Conservation (phyloP, 2,797 vertebrate genomes). For the Lepilemur ruficaudatus region DNA sequence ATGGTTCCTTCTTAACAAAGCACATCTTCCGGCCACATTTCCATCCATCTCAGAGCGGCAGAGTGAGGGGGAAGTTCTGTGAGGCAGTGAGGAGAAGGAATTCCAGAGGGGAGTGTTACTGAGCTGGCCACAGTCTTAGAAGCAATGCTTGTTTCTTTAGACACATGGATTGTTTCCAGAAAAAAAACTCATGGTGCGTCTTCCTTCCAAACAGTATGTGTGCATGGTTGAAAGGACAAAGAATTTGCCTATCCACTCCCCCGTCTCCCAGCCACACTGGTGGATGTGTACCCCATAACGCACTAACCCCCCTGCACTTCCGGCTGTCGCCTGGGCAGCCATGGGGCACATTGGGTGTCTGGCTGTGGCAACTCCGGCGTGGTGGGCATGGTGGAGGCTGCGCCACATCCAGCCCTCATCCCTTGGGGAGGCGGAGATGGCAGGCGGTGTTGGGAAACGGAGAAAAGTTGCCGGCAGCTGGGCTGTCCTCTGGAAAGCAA, state of each 20-base stretch:
- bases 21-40: not conserved
- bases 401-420: not conserved
- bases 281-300: not conserved
- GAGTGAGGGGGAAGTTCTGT: accelerated
- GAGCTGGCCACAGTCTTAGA: not conserved
- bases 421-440: not conserved
- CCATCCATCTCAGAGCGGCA: not conserved
- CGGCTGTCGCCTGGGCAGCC: not conserved
- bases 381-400: no score
- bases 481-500: not conserved
- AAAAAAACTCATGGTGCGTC: not conserved
- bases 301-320: not conserved
- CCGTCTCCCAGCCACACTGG: not conserved
- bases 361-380: no score
- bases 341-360: not conserved
- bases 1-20: not conserved
- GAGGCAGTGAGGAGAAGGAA: not conserved
- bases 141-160: not conserved
- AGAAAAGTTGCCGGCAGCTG: not conserved
- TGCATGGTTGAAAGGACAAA: not conserved
- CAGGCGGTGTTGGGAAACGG: not conserved
- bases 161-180: not conserved
- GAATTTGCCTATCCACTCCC: not conserved
- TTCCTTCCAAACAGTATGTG: not conserved
- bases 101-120: no score